Percentiles rank a stretch among this genome's conserved stretches.
These are phyloP conservation scores for Mythimna albipuncta DNA, from an alignment of 2,888 invertebrate genomes.

Conservation along the genomic window DNA sequence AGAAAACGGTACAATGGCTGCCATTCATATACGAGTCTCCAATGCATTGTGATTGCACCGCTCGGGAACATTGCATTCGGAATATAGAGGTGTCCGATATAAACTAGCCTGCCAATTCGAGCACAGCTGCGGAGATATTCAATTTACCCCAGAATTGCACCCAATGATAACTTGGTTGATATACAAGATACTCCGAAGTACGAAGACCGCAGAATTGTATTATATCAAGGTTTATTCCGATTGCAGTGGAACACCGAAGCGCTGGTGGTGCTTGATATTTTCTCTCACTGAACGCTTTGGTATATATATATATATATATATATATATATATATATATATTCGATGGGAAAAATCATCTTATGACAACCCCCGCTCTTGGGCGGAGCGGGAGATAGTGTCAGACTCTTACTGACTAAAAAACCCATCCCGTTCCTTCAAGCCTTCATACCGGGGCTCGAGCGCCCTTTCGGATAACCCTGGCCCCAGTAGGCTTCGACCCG, in stretches of 20 bases:
- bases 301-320: no score
- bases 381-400: no score
- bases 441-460: no score
- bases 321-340: no score
- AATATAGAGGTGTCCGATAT: slow-evolving; percentile 14
- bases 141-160: slow-evolving; percentile 42
- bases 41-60: slow-evolving; percentile 30
- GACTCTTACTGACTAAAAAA: no score
- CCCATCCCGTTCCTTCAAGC: no score
- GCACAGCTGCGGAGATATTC: slow-evolving; percentile 32
- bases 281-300: not conserved
- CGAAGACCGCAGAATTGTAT: slow-evolving; percentile 14
- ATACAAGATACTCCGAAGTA: slow-evolving; percentile 28
- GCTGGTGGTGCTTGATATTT: not conserved
- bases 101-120: slow-evolving; percentile 24
- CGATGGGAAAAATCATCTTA: no score
- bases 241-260: slow-evolving; percentile 8
- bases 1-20: slow-evolving; percentile 8
- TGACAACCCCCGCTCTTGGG: no score
- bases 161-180: slow-evolving; percentile 47
- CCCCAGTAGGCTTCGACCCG: no score
- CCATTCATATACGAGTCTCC: slow-evolving; percentile 2
- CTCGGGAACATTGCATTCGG: slow-evolving; percentile 12
- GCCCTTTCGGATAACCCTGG: no score
- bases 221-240: slow-evolving; percentile 9